Evolutionary conservation across 2,113 vertebrate species (phyloP).

Genomic region (Neoarius graeffei): DNA sequence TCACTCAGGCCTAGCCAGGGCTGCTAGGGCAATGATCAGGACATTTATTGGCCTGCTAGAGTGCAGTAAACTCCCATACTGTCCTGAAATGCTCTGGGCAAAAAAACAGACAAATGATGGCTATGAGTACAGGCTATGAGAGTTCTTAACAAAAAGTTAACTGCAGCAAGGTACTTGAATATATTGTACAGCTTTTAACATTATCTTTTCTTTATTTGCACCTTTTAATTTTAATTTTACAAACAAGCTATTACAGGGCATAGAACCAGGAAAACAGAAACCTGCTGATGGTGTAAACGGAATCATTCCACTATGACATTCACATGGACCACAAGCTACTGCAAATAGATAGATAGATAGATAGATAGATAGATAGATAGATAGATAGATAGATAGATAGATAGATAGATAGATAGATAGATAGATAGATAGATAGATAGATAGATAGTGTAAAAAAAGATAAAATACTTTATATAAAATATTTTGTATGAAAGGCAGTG

Average conservation of each 20-base stretch:
- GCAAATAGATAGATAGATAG: neutral
- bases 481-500: neutral
- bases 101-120: constrained; percentile 32
- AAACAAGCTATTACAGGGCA: neutral
- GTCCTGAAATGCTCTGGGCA: constrained; percentile 13
- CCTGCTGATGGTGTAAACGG: neutral
- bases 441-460: too few relatives aligned
- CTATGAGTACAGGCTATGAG: neutral
- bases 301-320: neutral
- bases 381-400: too few relatives aligned
- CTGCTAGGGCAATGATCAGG: constrained; percentile 6
- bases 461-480: neutral
- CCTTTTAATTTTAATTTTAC: neutral
- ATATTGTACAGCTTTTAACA: neutral
- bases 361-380: too few relatives aligned
- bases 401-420: too few relatives aligned
- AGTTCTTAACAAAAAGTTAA: constrained; percentile 35
- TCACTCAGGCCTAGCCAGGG: neutral
- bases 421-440: too few relatives aligned
- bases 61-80: constrained; percentile 32
- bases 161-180: neutral
- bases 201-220: neutral
- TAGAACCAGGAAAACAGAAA: neutral
- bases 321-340: neutral
- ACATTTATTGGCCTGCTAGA: constrained; percentile 28